Evolutionary conservation across 2,888 invertebrate genomes (phyloP).

Genomic region (Taenaris catops): DNA sequence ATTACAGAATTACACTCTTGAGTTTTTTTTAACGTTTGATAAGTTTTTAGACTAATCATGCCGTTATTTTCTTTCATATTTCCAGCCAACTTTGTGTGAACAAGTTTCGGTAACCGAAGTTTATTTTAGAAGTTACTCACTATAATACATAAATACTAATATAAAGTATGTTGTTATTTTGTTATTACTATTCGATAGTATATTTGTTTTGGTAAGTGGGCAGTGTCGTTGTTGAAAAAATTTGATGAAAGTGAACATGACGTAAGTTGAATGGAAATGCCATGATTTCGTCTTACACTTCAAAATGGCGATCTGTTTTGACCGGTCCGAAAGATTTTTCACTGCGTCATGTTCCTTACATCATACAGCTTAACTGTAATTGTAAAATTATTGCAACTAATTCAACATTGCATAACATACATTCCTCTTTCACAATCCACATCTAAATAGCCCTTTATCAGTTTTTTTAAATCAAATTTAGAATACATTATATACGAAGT

Average conservation of each 20-base stretch:
- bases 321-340: not conserved
- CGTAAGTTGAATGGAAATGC: slow-evolving; percentile 4
- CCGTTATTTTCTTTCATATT: slow-evolving; percentile 63
- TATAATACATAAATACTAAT: slow-evolving; percentile 55
- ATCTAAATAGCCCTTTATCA: too few relatives aligned
- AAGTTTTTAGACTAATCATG: slow-evolving; percentile 58
- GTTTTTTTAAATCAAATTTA: too few relatives aligned
- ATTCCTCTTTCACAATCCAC: not conserved
- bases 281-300: too few relatives aligned
- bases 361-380: slow-evolving; percentile 13
- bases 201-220: slow-evolving; percentile 67
- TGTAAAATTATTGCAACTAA: slow-evolving; percentile 6
- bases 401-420: too few relatives aligned
- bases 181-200: slow-evolving; percentile 43
- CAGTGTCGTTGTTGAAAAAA: slow-evolving; percentile 47
- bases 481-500: slow-evolving; percentile 1
- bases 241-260: slow-evolving; percentile 19
- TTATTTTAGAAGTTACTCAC: slow-evolving; percentile 67
- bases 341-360: slow-evolving; percentile 12
- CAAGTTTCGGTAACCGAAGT: slow-evolving; percentile 70
- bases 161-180: slow-evolving; percentile 57
- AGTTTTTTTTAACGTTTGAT: slow-evolving; percentile 29
- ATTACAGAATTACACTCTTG: slow-evolving; percentile 31
- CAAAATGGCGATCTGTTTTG: too few relatives aligned
- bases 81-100: slow-evolving; percentile 79